Base-by-base conservation (phyloP, 2,113 vertebrate species). In the Tor tambroides region DNA sequence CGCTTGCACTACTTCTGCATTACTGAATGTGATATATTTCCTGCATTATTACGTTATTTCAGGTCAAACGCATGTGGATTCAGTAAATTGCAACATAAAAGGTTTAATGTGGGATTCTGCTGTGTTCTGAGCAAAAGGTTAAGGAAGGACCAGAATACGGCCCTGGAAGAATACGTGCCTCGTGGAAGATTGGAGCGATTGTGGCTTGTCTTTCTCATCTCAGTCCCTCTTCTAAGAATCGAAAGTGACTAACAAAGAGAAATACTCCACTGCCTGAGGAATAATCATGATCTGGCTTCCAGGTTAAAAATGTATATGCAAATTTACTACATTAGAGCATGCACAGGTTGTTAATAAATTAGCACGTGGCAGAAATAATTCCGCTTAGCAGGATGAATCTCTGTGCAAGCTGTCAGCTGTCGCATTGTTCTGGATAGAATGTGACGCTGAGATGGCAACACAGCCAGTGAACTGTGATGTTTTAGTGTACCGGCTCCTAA, bases 361-460 rank as follows among this genome's bases (percentile, higher is more conserved):
- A 97, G 96, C 95, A 97, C 93, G 91, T 97, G 96, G 96, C 96
- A 97, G 95, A 95, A 98, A 96, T 95, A 96, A 96, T 98, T 98
- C 95, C 94, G 93, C 96, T 96, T 96, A 96, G 96, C 95, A 95
- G 94, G 95, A 96, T 96, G 95, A 97, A 96, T 96, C 96, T 96
- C 95, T 95, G 93, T 92, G 95, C 93, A 92, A 93, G 94, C 94
- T 97, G 96, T 97, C 96, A 97, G 96, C 95, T 96, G 95, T 96
- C 93, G 94, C 95, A 94, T 97, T 96, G 95, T 95, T 94, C 95
- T 90, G 93, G 94, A 93, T 92, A 80, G 92, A 95, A 93, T 89
- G 94, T 95, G 59, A 88, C 94, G 96, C 96, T 92, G 95, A 96
- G 95, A 95, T 89, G 92, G 93, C 93, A 95, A 94, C 94, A 92